Conservation (phyloP, 1,140 invertebrate genomes). For the Nomia melanderi region DNA sequence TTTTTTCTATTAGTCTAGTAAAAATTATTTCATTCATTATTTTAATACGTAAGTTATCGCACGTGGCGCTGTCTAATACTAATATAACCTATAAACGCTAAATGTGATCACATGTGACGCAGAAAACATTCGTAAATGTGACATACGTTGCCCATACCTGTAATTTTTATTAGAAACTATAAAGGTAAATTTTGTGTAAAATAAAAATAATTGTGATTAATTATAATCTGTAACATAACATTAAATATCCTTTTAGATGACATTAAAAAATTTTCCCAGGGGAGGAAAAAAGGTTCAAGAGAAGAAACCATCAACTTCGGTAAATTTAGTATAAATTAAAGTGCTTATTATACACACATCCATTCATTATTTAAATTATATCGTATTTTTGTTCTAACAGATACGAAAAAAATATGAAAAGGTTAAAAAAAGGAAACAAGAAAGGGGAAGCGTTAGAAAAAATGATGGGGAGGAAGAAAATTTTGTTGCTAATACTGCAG, state of each 20-base stretch:
- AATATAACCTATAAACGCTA: too few relatives aligned
- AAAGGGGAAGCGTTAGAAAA: constrained; percentile 23
- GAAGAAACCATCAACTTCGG: constrained; percentile 41
- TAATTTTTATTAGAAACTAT: neutral
- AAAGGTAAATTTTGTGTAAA: neutral
- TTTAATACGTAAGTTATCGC: too few relatives aligned
- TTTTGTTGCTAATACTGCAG: constrained; percentile 54
- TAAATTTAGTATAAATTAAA: constrained; percentile 44
- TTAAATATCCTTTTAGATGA: constrained; percentile 62
- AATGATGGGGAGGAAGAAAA: constrained; percentile 24
- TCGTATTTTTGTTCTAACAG: constrained; percentile 25
- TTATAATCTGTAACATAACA: neutral
- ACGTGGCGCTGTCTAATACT: too few relatives aligned
- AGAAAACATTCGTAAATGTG: neutral
- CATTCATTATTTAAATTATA: neutral
- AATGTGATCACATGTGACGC: neutral
- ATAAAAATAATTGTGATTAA: neutral
- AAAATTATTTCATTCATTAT: neutral
- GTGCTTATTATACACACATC: neutral
- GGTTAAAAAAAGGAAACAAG: constrained; percentile 26
- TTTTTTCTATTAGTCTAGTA: neutral
- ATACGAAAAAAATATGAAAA: constrained; percentile 37
- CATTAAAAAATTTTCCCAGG: constrained; percentile 68
- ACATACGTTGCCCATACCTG: too few relatives aligned
- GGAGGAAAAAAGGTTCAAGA: constrained; percentile 60